These are phyloP conservation scores for Poeciliopsis turneri DNA, from an alignment of 2,797 vertebrate species.

Conservation along the genomic window DNA sequence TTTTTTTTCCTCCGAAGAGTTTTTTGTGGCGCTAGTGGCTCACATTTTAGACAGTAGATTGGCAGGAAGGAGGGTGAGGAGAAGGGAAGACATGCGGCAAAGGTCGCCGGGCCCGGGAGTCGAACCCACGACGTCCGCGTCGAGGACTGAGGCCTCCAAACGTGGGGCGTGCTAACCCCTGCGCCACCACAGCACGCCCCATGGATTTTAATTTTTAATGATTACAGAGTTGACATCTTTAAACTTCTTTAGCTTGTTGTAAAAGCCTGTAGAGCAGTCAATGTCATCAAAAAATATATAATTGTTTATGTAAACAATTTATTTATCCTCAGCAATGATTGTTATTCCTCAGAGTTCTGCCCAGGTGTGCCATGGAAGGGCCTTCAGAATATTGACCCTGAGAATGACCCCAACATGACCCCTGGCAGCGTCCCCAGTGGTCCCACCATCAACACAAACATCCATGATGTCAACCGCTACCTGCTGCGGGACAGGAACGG, in stretches of 20 bases:
- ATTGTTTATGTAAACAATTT: not conserved
- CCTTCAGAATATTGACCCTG: constrained; percentile 97
- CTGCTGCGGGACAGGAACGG: constrained; percentile 92
- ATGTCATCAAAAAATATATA: not conserved
- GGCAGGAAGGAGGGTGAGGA: too few species aligned
- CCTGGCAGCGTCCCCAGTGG: constrained; percentile 96
- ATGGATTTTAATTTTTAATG: not conserved
- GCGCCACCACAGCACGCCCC: too few species aligned
- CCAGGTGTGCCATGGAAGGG: constrained; percentile 99
- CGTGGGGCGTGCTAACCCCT: too few species aligned
- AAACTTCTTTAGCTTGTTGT: not conserved
- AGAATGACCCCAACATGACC: constrained; percentile 98
- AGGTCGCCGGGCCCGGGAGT: too few species aligned
- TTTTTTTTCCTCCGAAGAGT: too few species aligned
- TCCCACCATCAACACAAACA: constrained; percentile 97
- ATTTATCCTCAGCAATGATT: not conserved
- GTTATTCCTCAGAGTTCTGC: constrained; percentile 88
- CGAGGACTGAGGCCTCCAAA: too few species aligned
- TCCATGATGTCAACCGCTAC: constrained; percentile 98
- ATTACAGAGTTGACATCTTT: not conserved
- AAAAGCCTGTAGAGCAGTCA: too few species aligned
- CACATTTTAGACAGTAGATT: too few species aligned
- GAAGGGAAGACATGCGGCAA: too few species aligned
- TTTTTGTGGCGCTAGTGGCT: too few species aligned
- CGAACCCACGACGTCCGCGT: too few species aligned